Percentiles rank a stretch among this genome's conserved stretches.
Evolutionary conservation across 2,113 vertebrate genomes (phyloP).

Genomic region (Nibea albiflora): DNA sequence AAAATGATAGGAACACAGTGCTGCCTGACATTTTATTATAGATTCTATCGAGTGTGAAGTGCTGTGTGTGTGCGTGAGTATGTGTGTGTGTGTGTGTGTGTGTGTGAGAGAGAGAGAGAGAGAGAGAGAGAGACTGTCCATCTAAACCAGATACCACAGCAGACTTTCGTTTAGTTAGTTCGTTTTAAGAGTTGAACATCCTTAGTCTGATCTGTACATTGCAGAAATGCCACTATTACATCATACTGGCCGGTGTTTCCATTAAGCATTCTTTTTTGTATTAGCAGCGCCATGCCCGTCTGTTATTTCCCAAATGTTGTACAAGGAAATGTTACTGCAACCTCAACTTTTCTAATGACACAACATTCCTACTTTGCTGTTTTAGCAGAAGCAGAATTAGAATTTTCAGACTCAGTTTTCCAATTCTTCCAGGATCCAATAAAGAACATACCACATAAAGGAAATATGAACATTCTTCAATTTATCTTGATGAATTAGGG

Average conservation of each 20-base stretch:
- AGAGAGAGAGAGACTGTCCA: conserved; percentile 16
- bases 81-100: conserved; percentile 12
- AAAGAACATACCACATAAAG: not conserved
- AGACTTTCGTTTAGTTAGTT: conserved; percentile 47
- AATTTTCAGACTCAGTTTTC: not conserved
- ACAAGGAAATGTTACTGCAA: not conserved
- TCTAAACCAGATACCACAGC: conserved; percentile 15
- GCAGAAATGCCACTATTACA: conserved; percentile 27
- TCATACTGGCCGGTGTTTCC: conserved; percentile 13
- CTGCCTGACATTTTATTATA: too few species aligned
- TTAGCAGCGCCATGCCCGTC: not conserved
- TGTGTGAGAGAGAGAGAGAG: not conserved
- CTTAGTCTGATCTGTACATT: not conserved
- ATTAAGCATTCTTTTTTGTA: not conserved
- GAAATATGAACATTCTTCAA: not conserved
- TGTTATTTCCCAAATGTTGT: not conserved
- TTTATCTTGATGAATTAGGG: not conserved
- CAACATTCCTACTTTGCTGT: not conserved
- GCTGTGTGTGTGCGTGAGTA: not conserved
- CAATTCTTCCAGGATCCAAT: not conserved
- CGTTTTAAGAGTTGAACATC: not conserved
- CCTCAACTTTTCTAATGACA: not conserved
- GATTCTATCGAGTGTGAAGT: not conserved
- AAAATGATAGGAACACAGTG: too few species aligned
- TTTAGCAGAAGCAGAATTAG: not conserved